Conservation (phyloP, 2,113 vertebrate species). For the Elgaria multicarinata region DNA sequence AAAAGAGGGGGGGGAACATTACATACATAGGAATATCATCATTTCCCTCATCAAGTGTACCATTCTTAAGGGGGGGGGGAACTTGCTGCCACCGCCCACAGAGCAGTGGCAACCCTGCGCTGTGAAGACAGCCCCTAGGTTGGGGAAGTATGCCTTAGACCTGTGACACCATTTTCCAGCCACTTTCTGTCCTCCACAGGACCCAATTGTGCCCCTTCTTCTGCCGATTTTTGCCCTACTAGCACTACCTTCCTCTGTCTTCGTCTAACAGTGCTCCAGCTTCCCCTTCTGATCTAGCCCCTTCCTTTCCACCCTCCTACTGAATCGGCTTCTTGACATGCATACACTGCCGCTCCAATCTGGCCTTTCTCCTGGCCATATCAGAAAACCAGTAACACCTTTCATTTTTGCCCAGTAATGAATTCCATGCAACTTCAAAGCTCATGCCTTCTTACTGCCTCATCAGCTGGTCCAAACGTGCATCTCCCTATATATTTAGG, state of each 20-base stretch:
- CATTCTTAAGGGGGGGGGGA: no score
- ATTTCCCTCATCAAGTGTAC: no score
- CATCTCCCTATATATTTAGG: neutral
- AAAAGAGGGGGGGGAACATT: no score
- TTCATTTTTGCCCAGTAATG: neutral
- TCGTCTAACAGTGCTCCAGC: neutral
- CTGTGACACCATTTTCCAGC: neutral
- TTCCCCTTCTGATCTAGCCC: neutral
- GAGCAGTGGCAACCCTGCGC: no score
- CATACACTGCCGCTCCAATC: neutral
- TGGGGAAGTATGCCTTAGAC: no score
- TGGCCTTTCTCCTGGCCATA: neutral
- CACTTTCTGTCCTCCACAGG: neutral
- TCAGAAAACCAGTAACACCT: neutral
- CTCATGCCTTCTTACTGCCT: neutral
- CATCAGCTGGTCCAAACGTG: neutral
- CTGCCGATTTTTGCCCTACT: neutral
- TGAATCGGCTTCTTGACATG: neutral
- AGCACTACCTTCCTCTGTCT: neutral
- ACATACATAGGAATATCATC: no score
- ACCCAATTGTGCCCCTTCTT: neutral
- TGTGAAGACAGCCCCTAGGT: no score
- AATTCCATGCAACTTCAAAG: neutral
- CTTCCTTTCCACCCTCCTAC: neutral
- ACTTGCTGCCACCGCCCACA: no score